phyloP scores from a whole-genome alignment of 2,888 invertebrate genomes.

The Tenthredo amoena region DNA sequence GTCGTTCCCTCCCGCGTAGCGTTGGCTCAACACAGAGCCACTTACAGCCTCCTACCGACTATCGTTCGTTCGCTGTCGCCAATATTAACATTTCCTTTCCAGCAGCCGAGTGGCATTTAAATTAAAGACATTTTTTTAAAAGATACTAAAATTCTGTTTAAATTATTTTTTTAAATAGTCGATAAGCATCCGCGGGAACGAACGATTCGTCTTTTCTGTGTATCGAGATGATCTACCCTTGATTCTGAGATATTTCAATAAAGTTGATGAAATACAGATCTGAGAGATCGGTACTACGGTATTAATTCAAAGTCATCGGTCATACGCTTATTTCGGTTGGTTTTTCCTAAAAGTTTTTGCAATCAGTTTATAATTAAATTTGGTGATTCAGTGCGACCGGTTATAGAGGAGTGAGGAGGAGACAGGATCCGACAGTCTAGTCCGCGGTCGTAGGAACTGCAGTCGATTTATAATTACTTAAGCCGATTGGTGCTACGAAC shows the following conservation, averaged over 20 bases:
- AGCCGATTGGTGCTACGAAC: background rate
- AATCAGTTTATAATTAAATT: constrained; percentile 27
- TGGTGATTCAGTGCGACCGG: constrained; percentile 45
- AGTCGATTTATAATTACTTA: background rate
- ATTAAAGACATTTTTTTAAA: background rate
- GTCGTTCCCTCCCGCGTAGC: constrained; percentile 63
- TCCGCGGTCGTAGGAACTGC: constrained; percentile 17
- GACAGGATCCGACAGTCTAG: constrained; percentile 26
- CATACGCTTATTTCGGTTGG: background rate
- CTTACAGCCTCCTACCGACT: constrained; percentile 60
- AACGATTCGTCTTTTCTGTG: background rate
- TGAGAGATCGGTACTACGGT: background rate
- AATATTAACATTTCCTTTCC: constrained; percentile 54
- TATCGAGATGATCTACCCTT: background rate
- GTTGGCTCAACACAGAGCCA: constrained; percentile 59
- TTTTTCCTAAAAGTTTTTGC: background rate
- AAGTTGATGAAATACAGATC: background rate
- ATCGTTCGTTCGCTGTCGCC: constrained; percentile 54
- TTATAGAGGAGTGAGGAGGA: background rate
- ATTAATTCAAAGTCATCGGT: constrained; percentile 22
- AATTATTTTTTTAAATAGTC: background rate
- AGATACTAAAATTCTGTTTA: background rate
- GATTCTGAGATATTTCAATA: background rate
- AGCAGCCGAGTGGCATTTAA: background rate
- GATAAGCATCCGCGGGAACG: background rate